Conservation (phyloP, 2,113 vertebrate genomes). For the Hyla sarda region DNA sequence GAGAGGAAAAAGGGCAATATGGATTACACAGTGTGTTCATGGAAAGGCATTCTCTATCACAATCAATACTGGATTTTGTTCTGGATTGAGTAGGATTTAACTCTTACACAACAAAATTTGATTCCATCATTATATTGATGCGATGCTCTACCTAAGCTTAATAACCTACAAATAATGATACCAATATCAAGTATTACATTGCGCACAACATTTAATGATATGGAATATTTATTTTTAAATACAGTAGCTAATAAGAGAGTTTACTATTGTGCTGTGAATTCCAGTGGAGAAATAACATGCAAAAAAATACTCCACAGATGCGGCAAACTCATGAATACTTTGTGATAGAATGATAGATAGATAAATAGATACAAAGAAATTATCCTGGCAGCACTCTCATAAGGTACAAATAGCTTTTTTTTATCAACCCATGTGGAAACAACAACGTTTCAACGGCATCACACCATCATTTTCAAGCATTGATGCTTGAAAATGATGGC, state of each 20-base stretch:
- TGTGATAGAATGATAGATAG: background rate
- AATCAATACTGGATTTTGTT: slow-evolving; percentile 34
- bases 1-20: slow-evolving; percentile 49
- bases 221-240: background rate
- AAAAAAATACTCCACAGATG: background rate
- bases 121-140: background rate
- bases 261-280: background rate
- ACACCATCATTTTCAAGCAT: too few relatives aligned
- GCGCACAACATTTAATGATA: too few relatives aligned
- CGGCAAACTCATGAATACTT: background rate
- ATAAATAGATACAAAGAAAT: too few relatives aligned
- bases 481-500: too few relatives aligned
- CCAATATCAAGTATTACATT: background rate
- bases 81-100: slow-evolving; percentile 13
- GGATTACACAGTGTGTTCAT: slow-evolving; percentile 30
- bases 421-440: too few relatives aligned
- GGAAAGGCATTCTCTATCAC: slow-evolving; percentile 37
- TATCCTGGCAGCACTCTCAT: too few relatives aligned
- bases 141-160: background rate
- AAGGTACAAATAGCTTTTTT: too few relatives aligned
- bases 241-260: background rate
- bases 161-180: background rate
- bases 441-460: too few relatives aligned
- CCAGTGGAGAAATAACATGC: background rate
- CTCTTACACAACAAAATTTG: background rate